Percentiles rank a stretch among this genome's conserved stretches.
Conservation (phyloP, 2,113 vertebrate species). For the Sialia sialis region DNA sequence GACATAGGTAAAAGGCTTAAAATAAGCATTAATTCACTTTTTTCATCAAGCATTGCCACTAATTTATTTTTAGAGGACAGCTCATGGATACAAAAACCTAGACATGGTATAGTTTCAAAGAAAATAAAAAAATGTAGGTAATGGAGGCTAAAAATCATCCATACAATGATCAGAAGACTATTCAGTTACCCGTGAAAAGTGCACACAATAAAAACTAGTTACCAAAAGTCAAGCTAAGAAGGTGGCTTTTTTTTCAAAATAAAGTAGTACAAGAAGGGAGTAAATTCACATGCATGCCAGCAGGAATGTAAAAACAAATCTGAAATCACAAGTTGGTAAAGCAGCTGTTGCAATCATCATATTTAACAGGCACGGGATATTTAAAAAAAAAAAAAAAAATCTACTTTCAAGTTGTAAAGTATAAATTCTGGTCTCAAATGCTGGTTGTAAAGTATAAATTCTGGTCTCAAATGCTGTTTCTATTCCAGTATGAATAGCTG, state of each 20-base stretch:
- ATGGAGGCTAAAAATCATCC: background rate
- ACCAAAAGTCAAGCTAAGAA: background rate
- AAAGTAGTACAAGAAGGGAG: background rate
- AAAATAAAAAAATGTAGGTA: background rate
- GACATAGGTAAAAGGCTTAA: background rate
- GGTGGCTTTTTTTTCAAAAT: background rate
- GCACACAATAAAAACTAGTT: background rate
- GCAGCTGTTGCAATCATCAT: slow-evolving; percentile 7
- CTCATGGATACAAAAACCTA: background rate
- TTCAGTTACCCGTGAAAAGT: background rate
- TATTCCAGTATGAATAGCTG: background rate
- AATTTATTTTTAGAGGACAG: background rate
- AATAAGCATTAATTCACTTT: background rate
- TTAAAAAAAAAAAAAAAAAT: background rate
- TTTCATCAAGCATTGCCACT: background rate
- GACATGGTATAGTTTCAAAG: background rate
- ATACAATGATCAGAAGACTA: background rate
- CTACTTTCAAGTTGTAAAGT: background rate
- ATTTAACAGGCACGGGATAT: background rate
- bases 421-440: background rate
- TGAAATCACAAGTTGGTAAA: slow-evolving; percentile 24
- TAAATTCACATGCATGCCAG: background rate
- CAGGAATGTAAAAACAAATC: slow-evolving; percentile 29
- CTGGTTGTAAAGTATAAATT: background rate
- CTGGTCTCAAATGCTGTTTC: slow-evolving; percentile 1